These are phyloP conservation scores for Solea senegalensis DNA, from an alignment of 2,113 vertebrate genomes.

Conservation along the genomic window DNA sequence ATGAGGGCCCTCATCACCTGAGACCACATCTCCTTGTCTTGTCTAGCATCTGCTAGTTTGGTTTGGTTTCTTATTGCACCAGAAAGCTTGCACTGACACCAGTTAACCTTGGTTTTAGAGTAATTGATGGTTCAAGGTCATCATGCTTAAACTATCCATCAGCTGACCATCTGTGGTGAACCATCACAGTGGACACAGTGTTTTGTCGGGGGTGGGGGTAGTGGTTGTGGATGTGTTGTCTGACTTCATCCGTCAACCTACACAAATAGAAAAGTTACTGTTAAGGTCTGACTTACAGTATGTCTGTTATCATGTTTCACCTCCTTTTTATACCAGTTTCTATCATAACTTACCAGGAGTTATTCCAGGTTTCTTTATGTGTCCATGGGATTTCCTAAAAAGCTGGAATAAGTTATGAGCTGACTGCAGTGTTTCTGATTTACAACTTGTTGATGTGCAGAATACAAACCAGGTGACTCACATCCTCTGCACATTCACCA, in stretches of 20 bases:
- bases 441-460: slow-evolving; percentile 33
- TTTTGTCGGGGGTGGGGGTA: neutral
- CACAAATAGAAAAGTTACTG: too few species aligned
- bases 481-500: slow-evolving; percentile 11
- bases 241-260: neutral
- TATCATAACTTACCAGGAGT: neutral
- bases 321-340: neutral
- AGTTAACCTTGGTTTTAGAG: slow-evolving; percentile 13
- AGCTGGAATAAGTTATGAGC: slow-evolving; percentile 9
- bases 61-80: slow-evolving; percentile 51
- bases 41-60: slow-evolving; percentile 55
- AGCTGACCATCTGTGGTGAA: neutral
- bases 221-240: neutral
- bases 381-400: slow-evolving; percentile 18
- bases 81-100: slow-evolving; percentile 34
- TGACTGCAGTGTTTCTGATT: slow-evolving; percentile 11
- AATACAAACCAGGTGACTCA: slow-evolving; percentile 30
- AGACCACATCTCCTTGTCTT: slow-evolving; percentile 33
- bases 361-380: slow-evolving; percentile 3
- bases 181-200: neutral
- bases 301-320: neutral
- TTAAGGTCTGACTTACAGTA: too few species aligned
- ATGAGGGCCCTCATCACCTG: slow-evolving; percentile 45
- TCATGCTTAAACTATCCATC: neutral
- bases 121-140: slow-evolving; percentile 39